These are phyloP conservation scores for Clarias batrachus DNA, from an alignment of 2,113 vertebrate species.

Conservation along the genomic window DNA sequence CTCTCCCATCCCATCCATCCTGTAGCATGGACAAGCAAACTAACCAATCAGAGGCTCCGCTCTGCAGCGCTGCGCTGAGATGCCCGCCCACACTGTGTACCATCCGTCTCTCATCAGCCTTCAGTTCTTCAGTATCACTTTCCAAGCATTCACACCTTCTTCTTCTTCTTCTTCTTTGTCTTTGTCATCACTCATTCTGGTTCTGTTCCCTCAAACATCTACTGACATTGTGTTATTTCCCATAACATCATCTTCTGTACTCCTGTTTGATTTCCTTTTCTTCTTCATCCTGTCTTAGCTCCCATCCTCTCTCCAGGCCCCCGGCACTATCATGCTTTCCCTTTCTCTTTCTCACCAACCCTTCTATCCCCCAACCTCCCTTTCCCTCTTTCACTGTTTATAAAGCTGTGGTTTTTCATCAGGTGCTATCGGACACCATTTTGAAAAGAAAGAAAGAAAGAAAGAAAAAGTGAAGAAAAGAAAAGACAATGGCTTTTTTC, in stretches of 20 bases:
- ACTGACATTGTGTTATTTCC: constrained; percentile 38
- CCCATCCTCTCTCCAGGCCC: constrained; percentile 51
- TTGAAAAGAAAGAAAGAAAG: constrained; percentile 17
- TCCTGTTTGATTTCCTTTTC: constrained; percentile 53
- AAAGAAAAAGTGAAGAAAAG: constrained; percentile 30
- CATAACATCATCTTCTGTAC: constrained; percentile 26
- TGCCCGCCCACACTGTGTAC: constrained; percentile 52
- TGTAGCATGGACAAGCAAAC: constrained; percentile 82
- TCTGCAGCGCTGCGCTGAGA: constrained; percentile 54
- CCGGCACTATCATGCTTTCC: constrained; percentile 44
- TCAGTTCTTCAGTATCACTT: constrained; percentile 38
- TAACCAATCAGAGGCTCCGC: constrained; percentile 74
- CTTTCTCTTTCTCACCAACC: constrained; percentile 50
- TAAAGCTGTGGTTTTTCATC: constrained; percentile 54
- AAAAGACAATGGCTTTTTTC: constrained; percentile 50
- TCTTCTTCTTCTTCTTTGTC: constrained; percentile 55
- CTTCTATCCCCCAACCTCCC: background rate
- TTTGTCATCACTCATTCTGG: constrained; percentile 57
- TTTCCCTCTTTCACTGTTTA: constrained; percentile 35
- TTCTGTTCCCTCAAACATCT: constrained; percentile 50
- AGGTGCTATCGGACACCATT: constrained; percentile 49
- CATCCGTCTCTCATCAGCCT: constrained; percentile 51
- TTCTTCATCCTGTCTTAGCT: constrained; percentile 56
- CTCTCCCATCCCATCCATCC: constrained; percentile 87
- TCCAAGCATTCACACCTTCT: constrained; percentile 56